phyloP scores from a whole-genome alignment of 1,140 invertebrate genomes.

The Amyelois transitella region DNA sequence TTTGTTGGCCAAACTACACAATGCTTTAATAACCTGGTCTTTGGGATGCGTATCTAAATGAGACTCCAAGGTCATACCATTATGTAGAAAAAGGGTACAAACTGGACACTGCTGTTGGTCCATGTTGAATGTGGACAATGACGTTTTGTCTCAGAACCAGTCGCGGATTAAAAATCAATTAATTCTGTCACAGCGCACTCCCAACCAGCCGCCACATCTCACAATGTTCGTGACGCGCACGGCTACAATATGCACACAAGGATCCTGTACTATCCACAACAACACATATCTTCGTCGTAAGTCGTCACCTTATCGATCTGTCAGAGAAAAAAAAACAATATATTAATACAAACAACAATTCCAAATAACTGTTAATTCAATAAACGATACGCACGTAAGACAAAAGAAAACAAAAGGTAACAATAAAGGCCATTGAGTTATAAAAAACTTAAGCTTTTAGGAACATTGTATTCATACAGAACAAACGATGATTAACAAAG shows the following conservation, averaged over 20 bases:
- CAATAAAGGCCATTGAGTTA: slow-evolving; percentile 72
- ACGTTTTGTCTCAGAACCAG: background rate
- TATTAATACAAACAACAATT: slow-evolving; percentile 44
- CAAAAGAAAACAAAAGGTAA: slow-evolving; percentile 69
- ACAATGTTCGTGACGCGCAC: slow-evolving; percentile 55
- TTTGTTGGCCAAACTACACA: slow-evolving; percentile 68
- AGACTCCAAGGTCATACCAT: slow-evolving; percentile 85
- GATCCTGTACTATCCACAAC: slow-evolving; percentile 41
- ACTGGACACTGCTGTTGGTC: slow-evolving; percentile 83
- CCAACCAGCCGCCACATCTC: slow-evolving; percentile 34
- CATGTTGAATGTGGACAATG: slow-evolving; percentile 50
- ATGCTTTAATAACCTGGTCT: slow-evolving; percentile 89
- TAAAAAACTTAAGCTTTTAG: slow-evolving; percentile 58
- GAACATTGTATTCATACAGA: slow-evolving; percentile 48
- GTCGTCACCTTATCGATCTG: slow-evolving; percentile 67
- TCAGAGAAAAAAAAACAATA: slow-evolving; percentile 57
- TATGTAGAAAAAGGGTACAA: slow-evolving; percentile 86
- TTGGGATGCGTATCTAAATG: slow-evolving; percentile 90
- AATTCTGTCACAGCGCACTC: slow-evolving; percentile 41
- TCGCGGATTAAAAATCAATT: slow-evolving; percentile 10
- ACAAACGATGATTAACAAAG: slow-evolving; percentile 20
- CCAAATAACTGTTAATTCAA: slow-evolving; percentile 37
- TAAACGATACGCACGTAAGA: slow-evolving; percentile 41
- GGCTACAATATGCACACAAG: slow-evolving; percentile 51
- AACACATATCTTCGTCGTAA: slow-evolving; percentile 59